These are phyloP conservation scores for Rhipidura dahli DNA, from an alignment of 2,113 vertebrate species.

Conservation along the genomic window DNA sequence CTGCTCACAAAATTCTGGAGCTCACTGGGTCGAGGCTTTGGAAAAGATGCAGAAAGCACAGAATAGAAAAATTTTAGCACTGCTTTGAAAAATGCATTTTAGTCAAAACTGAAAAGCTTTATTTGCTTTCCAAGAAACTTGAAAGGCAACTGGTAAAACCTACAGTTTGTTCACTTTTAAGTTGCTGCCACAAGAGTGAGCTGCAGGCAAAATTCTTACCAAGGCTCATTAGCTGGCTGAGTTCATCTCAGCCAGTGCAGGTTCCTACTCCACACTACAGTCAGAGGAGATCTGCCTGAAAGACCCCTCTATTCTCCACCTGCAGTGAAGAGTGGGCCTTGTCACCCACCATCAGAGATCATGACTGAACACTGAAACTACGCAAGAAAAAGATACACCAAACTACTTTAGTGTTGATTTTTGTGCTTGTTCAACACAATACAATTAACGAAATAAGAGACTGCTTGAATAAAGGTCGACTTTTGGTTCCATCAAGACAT, in stretches of 20 bases:
- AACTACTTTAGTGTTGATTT: not conserved
- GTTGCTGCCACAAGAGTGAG: not conserved
- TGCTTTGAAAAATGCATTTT: not conserved
- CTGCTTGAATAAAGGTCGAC: accelerated
- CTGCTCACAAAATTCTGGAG: not conserved
- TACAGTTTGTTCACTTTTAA: not conserved
- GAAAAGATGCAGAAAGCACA: not conserved
- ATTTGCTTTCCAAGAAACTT: not conserved
- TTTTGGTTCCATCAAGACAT: not conserved
- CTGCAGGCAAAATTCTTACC: not conserved
- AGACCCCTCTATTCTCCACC: not conserved
- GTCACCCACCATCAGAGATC: not conserved
- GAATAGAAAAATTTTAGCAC: not conserved
- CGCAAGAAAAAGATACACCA: not conserved
- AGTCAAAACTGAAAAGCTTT: not conserved
- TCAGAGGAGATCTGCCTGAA: not conserved
- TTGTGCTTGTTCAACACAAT: not conserved
- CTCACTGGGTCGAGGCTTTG: not conserved
- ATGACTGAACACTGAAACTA: not conserved
- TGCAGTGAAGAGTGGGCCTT: not conserved
- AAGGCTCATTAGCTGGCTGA: not conserved
- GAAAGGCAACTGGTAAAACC: not conserved
- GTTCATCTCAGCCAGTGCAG: not conserved
- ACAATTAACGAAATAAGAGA: not conserved
- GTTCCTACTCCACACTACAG: not conserved